Percentiles rank a stretch among this genome's conserved stretches.
Evolutionary conservation across 35 echinoderm and acorn worm genomes (phyloP).

Genomic region (Strongylocentrotus purpuratus): DNA sequence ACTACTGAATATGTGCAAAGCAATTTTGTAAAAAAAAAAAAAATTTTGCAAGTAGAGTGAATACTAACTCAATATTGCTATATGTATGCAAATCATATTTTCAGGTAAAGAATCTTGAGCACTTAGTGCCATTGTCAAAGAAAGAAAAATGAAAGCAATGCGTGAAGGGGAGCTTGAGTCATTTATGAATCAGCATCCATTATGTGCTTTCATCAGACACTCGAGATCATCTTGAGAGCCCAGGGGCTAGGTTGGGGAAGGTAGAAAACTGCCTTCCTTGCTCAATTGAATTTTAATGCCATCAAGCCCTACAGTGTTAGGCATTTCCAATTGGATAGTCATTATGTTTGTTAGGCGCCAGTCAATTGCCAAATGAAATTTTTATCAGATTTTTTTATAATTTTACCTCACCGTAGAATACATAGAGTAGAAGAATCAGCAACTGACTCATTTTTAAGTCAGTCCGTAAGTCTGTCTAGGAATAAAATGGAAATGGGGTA

Average conservation of each 20-base stretch:
- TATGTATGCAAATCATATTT: neutral
- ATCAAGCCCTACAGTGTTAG: neutral
- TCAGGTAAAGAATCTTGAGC: neutral
- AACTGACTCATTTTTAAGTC: neutral
- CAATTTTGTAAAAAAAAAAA: too few relatives aligned
- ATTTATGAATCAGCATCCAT: neutral
- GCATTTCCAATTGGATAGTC: neutral
- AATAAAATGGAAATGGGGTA: neutral
- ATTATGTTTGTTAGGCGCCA: neutral
- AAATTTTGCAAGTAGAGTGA: too few relatives aligned
- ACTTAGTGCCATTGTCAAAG: neutral
- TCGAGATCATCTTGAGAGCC: neutral
- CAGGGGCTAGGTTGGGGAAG: neutral
- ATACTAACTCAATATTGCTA: too few relatives aligned
- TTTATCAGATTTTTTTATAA: neutral
- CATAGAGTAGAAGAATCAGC: neutral
- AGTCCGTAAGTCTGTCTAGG: neutral
- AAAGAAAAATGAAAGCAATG: neutral
- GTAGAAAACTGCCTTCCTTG: slow-evolving; percentile 7
- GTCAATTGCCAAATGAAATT: neutral
- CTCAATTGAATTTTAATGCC: neutral
- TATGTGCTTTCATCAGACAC: neutral
- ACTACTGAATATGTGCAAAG: too few relatives aligned
- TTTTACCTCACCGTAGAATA: neutral
- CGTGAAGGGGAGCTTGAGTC: neutral